phyloP scores from a whole-genome alignment of 2,797 vertebrate species.

The Gallinago nigripennis region DNA sequence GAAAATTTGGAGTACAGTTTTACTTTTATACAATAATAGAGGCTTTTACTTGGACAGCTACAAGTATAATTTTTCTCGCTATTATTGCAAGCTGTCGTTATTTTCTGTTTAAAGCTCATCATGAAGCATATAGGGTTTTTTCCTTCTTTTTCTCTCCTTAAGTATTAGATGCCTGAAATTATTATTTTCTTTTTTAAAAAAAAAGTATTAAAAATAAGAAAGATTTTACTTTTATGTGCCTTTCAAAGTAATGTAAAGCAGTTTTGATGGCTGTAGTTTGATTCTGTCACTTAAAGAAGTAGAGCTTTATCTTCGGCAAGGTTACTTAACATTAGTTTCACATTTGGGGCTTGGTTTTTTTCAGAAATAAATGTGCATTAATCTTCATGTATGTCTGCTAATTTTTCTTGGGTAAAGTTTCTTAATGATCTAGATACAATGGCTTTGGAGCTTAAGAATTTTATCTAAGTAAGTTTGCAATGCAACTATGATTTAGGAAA shows the following conservation, averaged over 20 bases:
- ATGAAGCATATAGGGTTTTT: background rate
- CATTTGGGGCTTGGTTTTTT: background rate
- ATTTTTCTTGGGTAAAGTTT: background rate
- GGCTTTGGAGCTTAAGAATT: background rate
- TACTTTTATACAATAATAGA: background rate
- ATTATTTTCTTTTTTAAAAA: background rate
- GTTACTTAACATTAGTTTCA: background rate
- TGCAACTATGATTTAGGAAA: background rate
- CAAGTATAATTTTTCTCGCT: background rate
- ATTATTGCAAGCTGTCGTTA: background rate
- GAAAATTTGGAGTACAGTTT: background rate
- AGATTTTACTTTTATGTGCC: background rate
- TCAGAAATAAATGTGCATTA: background rate
- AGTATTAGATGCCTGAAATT: background rate
- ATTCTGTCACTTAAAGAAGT: background rate
- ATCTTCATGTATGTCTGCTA: background rate
- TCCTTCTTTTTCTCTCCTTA: background rate
- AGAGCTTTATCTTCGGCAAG: background rate
- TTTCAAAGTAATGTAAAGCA: background rate
- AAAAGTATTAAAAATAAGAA: background rate
- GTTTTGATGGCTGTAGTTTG: background rate
- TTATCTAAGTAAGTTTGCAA: background rate
- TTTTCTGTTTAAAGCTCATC: background rate
- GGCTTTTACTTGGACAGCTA: background rate
- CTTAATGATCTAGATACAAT: background rate